phyloP scores from a whole-genome alignment of 2,888 invertebrate species.

The Euphydryas editha region DNA sequence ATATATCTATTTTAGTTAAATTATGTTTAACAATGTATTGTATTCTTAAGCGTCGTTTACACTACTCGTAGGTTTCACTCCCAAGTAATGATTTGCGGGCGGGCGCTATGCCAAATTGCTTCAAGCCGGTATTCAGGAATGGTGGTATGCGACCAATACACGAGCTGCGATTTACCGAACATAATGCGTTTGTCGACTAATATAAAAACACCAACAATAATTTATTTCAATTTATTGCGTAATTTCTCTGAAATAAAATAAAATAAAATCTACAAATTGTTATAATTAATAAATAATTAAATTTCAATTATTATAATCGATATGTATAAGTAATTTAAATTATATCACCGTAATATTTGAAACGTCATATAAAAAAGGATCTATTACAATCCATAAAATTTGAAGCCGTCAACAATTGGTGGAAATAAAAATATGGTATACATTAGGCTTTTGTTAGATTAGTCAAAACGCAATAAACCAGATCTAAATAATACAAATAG shows the following conservation, averaged over 20 bases:
- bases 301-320: too few species aligned
- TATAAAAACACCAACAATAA: constrained; percentile 20
- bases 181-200: constrained; percentile 18
- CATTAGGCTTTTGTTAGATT: too few species aligned
- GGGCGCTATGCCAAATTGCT: constrained; percentile 69
- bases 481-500: too few species aligned
- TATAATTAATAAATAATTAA: too few species aligned
- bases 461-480: too few species aligned
- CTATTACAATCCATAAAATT: too few species aligned
- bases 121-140: constrained; percentile 60
- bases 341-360: too few species aligned
- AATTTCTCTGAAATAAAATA: not conserved
- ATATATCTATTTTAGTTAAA: not conserved
- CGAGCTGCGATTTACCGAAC: constrained; percentile 50
- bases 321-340: too few species aligned
- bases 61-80: constrained; percentile 16
- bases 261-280: too few species aligned
- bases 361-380: too few species aligned
- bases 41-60: constrained; percentile 29
- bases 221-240: constrained; percentile 5
- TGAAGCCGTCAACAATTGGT: too few species aligned
- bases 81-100: constrained; percentile 42
- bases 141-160: constrained; percentile 46
- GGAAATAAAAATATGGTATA: too few species aligned
- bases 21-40: constrained; percentile 14